phyloP scores from a whole-genome alignment of 1,140 invertebrate species.

The Hormaphis cornu region DNA sequence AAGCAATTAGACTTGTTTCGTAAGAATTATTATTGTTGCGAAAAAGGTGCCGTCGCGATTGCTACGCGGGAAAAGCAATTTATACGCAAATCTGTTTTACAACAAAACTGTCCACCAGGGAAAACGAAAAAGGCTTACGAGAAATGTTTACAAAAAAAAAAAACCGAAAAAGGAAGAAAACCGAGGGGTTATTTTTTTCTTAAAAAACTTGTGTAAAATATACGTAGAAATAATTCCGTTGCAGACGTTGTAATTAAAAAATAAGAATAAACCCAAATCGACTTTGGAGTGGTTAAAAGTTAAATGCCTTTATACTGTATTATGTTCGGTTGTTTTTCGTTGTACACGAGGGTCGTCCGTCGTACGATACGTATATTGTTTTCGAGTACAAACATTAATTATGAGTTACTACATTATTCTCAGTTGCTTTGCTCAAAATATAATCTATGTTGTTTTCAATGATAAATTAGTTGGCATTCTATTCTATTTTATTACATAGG shows the following conservation, averaged over 20 bases:
- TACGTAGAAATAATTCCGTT: slow-evolving; percentile 25
- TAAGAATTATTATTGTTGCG: slow-evolving; percentile 28
- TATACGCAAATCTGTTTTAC: slow-evolving; percentile 32
- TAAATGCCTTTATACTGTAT: background rate
- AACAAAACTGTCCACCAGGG: slow-evolving; percentile 31
- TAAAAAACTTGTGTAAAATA: slow-evolving; percentile 11
- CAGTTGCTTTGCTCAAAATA: no score
- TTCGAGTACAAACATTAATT: no score
- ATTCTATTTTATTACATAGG: no score
- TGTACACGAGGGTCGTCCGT: no score
- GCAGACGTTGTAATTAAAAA: slow-evolving; percentile 28
- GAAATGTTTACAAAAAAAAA: background rate
- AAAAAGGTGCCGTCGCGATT: slow-evolving; percentile 7
- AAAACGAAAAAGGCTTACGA: slow-evolving; percentile 29
- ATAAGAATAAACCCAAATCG: background rate
- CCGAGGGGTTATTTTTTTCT: background rate
- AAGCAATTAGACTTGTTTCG: slow-evolving; percentile 26
- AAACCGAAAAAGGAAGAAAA: background rate
- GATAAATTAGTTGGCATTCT: no score
- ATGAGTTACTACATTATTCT: no score
- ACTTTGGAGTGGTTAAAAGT: background rate
- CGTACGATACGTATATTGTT: no score
- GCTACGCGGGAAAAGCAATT: slow-evolving; percentile 19
- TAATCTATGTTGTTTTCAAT: no score
- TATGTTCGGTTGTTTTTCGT: background rate